These are phyloP conservation scores for Tautogolabrus adspersus DNA, from an alignment of 2,113 vertebrate genomes.

Conservation along the genomic window DNA sequence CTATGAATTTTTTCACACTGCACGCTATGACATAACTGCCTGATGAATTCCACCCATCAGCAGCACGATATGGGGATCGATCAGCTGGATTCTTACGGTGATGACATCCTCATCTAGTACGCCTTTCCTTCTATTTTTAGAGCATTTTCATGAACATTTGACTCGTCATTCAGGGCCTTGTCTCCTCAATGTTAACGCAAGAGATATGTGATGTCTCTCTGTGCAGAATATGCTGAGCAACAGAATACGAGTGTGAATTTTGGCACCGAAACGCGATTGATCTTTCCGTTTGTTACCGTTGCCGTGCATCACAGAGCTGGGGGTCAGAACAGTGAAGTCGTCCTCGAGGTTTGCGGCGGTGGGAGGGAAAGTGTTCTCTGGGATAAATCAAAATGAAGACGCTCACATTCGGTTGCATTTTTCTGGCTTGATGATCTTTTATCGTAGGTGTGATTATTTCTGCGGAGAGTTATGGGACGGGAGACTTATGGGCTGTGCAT, in stretches of 20 bases:
- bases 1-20: conserved; percentile 23
- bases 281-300: conserved; percentile 5
- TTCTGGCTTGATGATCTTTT: conserved; percentile 19
- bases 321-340: conserved; percentile 31
- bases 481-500: conserved; percentile 9
- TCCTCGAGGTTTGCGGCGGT: conserved; percentile 10
- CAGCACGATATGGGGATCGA: conserved; percentile 51
- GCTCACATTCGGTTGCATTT: conserved; percentile 16
- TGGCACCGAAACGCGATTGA: background rate
- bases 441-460: conserved; percentile 4
- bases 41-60: conserved; percentile 62
- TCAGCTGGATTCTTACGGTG: conserved; percentile 65
- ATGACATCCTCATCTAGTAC: conserved; percentile 76
- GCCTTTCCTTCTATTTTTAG: conserved; percentile 24
- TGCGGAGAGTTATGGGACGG: background rate
- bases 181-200: background rate
- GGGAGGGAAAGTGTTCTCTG: background rate
- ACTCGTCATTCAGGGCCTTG: background rate
- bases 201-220: background rate
- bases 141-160: no score
- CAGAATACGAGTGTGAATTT: background rate
- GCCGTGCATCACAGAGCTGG: background rate
- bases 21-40: conserved; percentile 56
- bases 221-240: background rate
- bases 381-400: conserved; percentile 28